phyloP scores from a whole-genome alignment of 2,797 vertebrate genomes.

The Momotus momota region DNA sequence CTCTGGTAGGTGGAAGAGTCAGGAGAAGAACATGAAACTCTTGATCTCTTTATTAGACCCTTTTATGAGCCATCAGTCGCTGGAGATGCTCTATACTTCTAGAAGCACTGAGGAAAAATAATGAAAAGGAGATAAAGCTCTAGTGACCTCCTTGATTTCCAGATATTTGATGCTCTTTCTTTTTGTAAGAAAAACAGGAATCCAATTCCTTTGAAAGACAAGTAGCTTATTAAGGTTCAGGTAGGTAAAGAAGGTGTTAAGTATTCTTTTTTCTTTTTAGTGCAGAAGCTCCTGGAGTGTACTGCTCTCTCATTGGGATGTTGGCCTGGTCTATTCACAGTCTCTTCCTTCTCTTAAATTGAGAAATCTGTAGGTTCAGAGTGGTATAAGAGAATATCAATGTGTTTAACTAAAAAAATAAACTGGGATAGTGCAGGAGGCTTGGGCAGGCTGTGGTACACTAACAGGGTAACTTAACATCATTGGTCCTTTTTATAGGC shows the following conservation, averaged over 20 bases:
- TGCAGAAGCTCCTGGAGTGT: neutral
- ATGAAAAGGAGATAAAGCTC: neutral
- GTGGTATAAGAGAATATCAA: neutral
- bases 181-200: neutral
- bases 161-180: neutral
- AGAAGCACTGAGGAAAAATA: neutral
- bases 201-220: neutral
- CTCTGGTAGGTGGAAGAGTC: neutral
- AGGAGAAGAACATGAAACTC: neutral
- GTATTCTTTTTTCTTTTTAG: neutral
- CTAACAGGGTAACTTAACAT: too few species aligned
- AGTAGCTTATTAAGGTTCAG: neutral
- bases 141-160: neutral
- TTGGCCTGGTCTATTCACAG: neutral
- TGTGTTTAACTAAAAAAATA: neutral
- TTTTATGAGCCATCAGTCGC: neutral
- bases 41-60: neutral
- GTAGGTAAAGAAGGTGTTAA: neutral
- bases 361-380: neutral
- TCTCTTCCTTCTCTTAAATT: neutral
- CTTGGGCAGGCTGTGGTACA: neutral
- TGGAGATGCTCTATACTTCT: neutral
- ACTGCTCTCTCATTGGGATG: neutral
- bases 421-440: neutral
- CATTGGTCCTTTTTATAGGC: neutral